Evolutionary conservation across 2,888 invertebrate species (phyloP).

Genomic region (Seira sanloemensis): DNA sequence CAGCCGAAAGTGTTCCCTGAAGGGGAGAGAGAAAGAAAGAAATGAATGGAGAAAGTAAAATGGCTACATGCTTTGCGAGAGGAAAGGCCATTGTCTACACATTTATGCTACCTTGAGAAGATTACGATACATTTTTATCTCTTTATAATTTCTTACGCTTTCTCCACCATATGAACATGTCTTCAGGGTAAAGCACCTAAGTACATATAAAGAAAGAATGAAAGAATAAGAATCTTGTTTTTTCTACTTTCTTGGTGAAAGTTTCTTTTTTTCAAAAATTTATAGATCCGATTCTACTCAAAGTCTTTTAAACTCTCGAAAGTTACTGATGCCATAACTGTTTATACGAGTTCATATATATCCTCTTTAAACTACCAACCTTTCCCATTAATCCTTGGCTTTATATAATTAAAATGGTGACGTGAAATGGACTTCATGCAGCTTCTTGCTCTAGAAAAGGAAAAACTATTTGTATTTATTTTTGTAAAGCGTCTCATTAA

Average conservation of each 20-base stretch:
- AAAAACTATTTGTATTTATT: neutral
- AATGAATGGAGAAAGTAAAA: neutral
- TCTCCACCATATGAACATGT: neutral
- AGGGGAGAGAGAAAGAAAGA: neutral
- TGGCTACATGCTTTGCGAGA: neutral
- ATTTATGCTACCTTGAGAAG: slow-evolving; percentile 16
- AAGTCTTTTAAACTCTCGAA: neutral
- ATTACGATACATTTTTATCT: neutral
- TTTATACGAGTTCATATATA: no score
- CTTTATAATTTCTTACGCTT: neutral
- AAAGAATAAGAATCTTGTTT: no score
- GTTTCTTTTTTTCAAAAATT: neutral
- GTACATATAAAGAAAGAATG: neutral
- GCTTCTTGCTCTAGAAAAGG: neutral
- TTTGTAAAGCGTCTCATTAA: neutral
- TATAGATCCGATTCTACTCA: neutral
- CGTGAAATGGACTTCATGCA: no score
- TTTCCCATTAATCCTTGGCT: neutral
- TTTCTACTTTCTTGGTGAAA: no score
- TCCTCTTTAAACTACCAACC: neutral
- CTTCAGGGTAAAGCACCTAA: neutral
- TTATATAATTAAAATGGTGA: neutral
- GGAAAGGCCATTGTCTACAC: neutral
- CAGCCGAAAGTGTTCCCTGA: neutral
- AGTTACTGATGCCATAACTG: neutral